phyloP scores from a whole-genome alignment of 30 jellyfish, hydroid and myxozoan species.

The Cassiopea andromeda region DNA sequence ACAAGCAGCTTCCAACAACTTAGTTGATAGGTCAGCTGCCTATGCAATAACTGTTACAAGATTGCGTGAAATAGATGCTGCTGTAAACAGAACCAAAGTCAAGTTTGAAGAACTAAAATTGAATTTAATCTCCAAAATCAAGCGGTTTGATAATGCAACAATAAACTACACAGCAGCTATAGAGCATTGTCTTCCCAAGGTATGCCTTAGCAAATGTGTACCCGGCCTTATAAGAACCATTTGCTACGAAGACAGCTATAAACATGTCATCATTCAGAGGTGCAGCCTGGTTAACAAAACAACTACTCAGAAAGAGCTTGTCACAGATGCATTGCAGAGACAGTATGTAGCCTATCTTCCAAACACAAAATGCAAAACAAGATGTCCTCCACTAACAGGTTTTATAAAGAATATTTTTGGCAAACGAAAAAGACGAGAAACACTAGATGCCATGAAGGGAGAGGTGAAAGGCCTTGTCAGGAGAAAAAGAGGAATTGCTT shows the following conservation, averaged over 20 bases:
- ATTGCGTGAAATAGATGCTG: background rate
- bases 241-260: constrained; percentile 52
- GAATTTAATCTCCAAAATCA: background rate
- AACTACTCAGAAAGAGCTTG: constrained; percentile 6
- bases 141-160: constrained; percentile 14
- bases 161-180: constrained; percentile 48
- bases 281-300: constrained; percentile 47
- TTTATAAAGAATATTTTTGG: constrained; percentile 64
- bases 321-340: constrained; percentile 4
- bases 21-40: background rate
- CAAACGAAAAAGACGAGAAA: constrained; percentile 37
- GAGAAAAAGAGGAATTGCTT: constrained; percentile 45
- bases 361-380: constrained; percentile 35
- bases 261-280: constrained; percentile 1
- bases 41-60: background rate
- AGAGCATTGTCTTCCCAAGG: constrained; percentile 57
- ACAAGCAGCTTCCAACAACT: background rate
- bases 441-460: background rate
- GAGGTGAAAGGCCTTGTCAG: background rate
- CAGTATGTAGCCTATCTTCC: constrained; percentile 22
- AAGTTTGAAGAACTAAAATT: background rate
- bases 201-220: constrained; percentile 60
- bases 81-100: constrained; percentile 9
- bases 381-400: constrained; percentile 80
- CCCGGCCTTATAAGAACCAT: constrained; percentile 59